Conservation (phyloP, 2,888 invertebrate genomes). For the Peribatodes rhomboidaria region DNA sequence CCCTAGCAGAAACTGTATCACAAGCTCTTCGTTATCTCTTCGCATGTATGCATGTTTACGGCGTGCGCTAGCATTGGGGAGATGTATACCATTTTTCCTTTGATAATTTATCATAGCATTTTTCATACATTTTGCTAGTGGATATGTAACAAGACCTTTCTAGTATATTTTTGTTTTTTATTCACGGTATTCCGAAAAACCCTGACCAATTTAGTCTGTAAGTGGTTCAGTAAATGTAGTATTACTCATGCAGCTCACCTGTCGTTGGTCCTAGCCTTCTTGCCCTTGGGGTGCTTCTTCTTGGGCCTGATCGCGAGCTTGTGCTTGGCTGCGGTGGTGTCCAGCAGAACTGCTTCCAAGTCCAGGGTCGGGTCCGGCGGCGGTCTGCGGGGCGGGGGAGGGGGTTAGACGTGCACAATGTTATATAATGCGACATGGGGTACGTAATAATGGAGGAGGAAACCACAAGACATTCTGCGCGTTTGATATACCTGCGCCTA, state of each 20-base stretch:
- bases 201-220: no score
- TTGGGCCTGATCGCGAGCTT: conserved; percentile 91
- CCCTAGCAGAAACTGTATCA: no score
- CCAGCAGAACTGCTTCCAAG: conserved; percentile 87
- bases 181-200: no score
- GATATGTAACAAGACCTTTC: no score
- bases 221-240: neutral
- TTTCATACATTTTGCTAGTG: no score
- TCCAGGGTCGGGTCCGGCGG: conserved; percentile 87
- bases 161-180: no score
- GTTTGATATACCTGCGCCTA: neutral
- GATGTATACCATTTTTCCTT: no score
- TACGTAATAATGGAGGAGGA: neutral
- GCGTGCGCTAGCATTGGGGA: no score
- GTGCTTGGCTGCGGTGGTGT: conserved; percentile 91
- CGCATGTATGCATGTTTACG: no score
- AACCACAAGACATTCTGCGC: neutral
- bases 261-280: conserved; percentile 50
- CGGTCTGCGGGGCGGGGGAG: conserved; percentile 79
- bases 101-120: no score
- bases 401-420: conserved; percentile 52
- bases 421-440: conserved; percentile 41
- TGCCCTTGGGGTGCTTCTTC: conserved; percentile 86
- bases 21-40: no score
- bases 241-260: conserved; percentile 52